phyloP scores from a whole-genome alignment of 1,140 invertebrate genomes.

The Trachymyrmex septentrionalis region DNA sequence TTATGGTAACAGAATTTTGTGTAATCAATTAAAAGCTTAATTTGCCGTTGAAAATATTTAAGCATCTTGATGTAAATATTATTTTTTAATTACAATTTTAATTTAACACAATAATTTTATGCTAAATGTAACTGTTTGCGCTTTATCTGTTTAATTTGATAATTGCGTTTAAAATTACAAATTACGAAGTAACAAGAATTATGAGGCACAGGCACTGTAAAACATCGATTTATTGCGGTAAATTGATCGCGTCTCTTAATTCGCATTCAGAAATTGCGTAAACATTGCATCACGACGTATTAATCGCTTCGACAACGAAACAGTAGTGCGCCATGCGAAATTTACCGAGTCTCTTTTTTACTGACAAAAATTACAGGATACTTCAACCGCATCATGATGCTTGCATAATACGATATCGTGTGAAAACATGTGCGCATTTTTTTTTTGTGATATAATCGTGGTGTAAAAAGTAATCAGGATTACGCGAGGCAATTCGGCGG shows the following conservation, averaged over 20 bases:
- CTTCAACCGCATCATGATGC: background rate
- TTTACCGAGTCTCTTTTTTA: constrained; percentile 17
- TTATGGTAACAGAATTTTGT: background rate
- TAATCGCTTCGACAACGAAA: constrained; percentile 53
- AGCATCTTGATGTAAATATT: background rate
- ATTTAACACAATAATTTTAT: background rate
- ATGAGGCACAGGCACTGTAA: background rate
- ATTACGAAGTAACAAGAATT: background rate
- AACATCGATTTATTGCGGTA: constrained; percentile 19
- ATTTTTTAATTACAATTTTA: constrained; percentile 1
- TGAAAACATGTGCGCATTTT: constrained; percentile 64
- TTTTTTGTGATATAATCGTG: constrained; percentile 61
- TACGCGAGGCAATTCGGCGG: constrained; percentile 30
- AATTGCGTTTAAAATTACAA: background rate
- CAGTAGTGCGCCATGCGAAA: constrained; percentile 33
- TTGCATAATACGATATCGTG: constrained; percentile 62
- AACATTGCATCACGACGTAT: constrained; percentile 45
- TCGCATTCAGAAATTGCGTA: constrained; percentile 20
- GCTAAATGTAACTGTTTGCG: background rate
- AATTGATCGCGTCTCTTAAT: constrained; percentile 14
- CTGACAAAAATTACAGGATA: constrained; percentile 65
- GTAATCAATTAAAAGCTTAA: background rate
- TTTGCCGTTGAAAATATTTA: background rate
- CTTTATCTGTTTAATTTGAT: background rate
- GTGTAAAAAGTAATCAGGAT: constrained; percentile 54